These are phyloP conservation scores for Neomorphus geoffroyi DNA, from an alignment of 2,797 vertebrate species.

Conservation along the genomic window DNA sequence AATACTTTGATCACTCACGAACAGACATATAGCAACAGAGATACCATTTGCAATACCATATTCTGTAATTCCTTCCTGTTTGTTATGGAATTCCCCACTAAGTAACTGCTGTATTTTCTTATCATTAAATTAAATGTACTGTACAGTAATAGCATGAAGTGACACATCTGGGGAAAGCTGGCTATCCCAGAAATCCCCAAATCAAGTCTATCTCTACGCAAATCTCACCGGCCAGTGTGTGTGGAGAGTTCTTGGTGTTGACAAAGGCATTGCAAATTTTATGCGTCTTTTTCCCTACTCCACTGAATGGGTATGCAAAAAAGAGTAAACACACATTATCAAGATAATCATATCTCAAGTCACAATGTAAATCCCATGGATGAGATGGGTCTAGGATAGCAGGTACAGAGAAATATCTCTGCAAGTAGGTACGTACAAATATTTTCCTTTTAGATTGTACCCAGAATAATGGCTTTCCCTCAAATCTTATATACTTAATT, in stretches of 20 bases:
- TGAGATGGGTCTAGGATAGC: background rate
- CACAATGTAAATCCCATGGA: conserved; percentile 19
- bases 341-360: conserved; percentile 20
- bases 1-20: background rate
- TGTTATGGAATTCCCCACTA: background rate
- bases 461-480: background rate
- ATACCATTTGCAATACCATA: background rate
- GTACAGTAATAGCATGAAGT: background rate
- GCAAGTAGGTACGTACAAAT: background rate
- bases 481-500: background rate
- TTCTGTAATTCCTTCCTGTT: background rate
- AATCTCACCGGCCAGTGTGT: background rate
- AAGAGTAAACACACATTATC: background rate
- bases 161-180: background rate
- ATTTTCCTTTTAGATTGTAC: background rate
- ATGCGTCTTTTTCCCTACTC: background rate
- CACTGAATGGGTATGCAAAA: conserved; percentile 5
- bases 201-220: background rate
- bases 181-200: background rate
- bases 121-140: background rate
- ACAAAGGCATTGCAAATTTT: conserved; percentile 35
- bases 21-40: background rate
- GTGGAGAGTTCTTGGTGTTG: background rate
- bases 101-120: background rate
- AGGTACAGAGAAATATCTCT: background rate